Base-by-base conservation (phyloP, 2,888 invertebrate species). In the Megaustenia siamemsis region DNA sequence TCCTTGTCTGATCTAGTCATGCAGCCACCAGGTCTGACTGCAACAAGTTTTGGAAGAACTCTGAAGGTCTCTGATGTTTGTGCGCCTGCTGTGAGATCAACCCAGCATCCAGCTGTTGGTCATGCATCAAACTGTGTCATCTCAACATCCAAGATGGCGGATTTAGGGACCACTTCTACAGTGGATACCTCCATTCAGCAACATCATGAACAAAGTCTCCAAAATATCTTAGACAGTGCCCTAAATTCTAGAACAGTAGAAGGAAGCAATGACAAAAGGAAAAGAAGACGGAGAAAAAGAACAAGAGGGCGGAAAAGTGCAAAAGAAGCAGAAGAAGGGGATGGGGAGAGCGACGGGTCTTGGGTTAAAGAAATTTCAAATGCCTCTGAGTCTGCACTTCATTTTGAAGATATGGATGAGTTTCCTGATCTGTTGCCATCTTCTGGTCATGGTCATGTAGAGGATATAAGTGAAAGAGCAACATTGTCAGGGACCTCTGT, bases 351-450 rank as follows among this genome's bases (percentile, higher is more conserved):
- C 43, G 86, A 86, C 45, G 89, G 85, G 2, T 69, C 84, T 73
- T 84, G 86, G 21, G 85, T 75, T 12, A 82, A 84, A 45, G 86
- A 86, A 32, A 87, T 84, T 63, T 88, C 87, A 35, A 87, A 85
- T 75, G 83, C 86, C 49, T 88, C 88, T 8, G 84, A 80, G 63
- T 60, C 32, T 79, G 85, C 85, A 12, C 84, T 93, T 78, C 92
- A 92, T 84, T 93, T 93, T 86, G 92, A 93, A 73, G 93, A 93
- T 85, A 92, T 91, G 45, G 90, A 91, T 28, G 93, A 93, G 86
- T 93, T 93, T 85, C 93, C 93, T 1, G 91, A 92, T 63, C 86
- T 93, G 53, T 56, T 84, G 60, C 73, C 86, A 5, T 76, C 84
- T 15, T 43, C 73, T 15, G 49, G 82, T 21, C 83, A 82, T 18